Evolutionary conservation across 37 sponge, comb jelly and placozoan species (phyloP).

Genomic region (Spongilla lacustris): DNA sequence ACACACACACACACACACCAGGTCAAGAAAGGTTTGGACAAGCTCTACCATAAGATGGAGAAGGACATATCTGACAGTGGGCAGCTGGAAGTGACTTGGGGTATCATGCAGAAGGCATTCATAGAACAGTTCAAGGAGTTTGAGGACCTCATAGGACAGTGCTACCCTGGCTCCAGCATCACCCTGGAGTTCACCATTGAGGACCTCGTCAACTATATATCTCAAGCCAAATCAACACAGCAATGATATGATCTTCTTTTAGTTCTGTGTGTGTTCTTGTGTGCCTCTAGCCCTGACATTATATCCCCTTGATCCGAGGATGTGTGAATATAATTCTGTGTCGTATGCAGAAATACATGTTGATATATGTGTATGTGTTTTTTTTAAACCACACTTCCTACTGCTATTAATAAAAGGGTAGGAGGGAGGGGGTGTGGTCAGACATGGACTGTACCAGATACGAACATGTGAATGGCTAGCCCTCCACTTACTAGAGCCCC

Average conservation of each 20-base stretch:
- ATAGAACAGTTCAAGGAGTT: slow-evolving; percentile 76
- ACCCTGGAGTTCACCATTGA: slow-evolving; percentile 76
- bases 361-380: no score
- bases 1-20: neutral
- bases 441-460: slow-evolving; percentile 1
- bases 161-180: slow-evolving; percentile 87
- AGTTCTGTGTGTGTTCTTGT: neutral
- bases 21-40: slow-evolving; percentile 91
- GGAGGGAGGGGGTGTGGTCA: slow-evolving; percentile 5
- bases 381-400: no score
- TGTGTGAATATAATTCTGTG: neutral
- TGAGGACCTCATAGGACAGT: slow-evolving; percentile 64
- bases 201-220: slow-evolving; percentile 71
- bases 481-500: slow-evolving; percentile 65
- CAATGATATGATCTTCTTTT: neutral
- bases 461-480: slow-evolving; percentile 17
- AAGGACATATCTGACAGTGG: slow-evolving; percentile 88
- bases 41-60: slow-evolving; percentile 84
- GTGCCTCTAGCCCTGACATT: neutral
- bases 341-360: neutral
- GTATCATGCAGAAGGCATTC: slow-evolving; percentile 85
- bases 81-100: slow-evolving; percentile 87
- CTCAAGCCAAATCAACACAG: neutral
- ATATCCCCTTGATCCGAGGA: no score
- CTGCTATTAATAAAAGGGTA: no score